A percentile compares a stretch with the other conserved stretches of the same genome.
Conservation (phyloP, 2,888 invertebrate genomes). For the Pardosa pseudoannulata region DNA sequence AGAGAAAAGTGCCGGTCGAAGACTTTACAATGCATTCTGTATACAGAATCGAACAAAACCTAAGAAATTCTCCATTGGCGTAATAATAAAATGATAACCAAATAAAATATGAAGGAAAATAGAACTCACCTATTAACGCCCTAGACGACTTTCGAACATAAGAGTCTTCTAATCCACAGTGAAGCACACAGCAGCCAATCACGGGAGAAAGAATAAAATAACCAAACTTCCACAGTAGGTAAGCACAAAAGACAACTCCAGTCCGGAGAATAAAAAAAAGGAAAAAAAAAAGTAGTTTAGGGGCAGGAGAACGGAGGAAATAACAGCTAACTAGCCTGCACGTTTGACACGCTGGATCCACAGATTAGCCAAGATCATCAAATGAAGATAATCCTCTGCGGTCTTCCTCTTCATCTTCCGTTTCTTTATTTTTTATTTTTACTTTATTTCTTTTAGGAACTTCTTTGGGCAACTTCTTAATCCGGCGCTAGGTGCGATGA, state of each 20-base stretch:
- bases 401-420: slow-evolving; percentile 24
- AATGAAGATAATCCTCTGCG: slow-evolving; percentile 67
- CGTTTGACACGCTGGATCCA: slow-evolving; percentile 55
- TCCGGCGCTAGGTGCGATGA: slow-evolving; percentile 65
- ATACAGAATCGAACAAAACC: too few species aligned
- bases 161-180: not conserved
- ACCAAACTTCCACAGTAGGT: not conserved
- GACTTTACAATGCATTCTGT: too few species aligned
- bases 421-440: slow-evolving; percentile 19
- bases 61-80: too few species aligned
- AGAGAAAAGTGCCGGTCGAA: too few species aligned
- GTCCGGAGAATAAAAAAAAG: slow-evolving; percentile 5
- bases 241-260: slow-evolving; percentile 46
- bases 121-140: not conserved
- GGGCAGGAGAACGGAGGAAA: slow-evolving; percentile 6
- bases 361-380: slow-evolving; percentile 69
- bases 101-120: too few species aligned
- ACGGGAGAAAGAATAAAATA: slow-evolving; percentile 11
- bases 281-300: slow-evolving; percentile 9
- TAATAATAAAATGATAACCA: too few species aligned
- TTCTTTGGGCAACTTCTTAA: slow-evolving; percentile 51
- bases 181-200: not conserved
- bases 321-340: slow-evolving; percentile 56
- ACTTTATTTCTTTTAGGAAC: slow-evolving; percentile 44
- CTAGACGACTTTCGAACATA: not conserved